Percentiles rank a stretch among this genome's conserved stretches.
Conservation (phyloP, 2,888 invertebrate species). For the Girardia tigrina region DNA sequence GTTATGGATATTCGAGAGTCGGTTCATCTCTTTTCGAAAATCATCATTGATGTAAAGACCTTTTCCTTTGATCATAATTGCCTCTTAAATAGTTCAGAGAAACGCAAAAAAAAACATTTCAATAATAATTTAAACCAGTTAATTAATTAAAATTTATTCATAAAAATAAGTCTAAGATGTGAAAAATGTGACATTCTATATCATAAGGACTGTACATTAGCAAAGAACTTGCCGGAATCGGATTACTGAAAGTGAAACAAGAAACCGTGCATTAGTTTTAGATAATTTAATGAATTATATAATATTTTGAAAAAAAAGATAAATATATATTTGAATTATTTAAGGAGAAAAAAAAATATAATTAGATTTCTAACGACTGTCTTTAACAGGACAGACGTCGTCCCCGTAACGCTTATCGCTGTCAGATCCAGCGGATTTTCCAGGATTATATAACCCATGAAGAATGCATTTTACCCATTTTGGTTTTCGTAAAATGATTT, state of each 20-base stretch:
- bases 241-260: slow-evolving; percentile 18
- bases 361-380: background rate
- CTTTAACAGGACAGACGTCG: background rate
- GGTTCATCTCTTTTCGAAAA: too few relatives aligned
- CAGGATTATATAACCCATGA: too few relatives aligned
- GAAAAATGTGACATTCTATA: slow-evolving; percentile 15
- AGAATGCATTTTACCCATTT: too few relatives aligned
- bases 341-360: background rate
- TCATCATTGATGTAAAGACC: too few relatives aligned
- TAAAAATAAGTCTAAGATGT: background rate
- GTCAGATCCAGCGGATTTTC: background rate
- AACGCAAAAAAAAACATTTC: too few relatives aligned
- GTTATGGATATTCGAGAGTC: too few relatives aligned
- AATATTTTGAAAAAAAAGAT: background rate
- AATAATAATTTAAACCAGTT: too few relatives aligned
- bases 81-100: too few relatives aligned
- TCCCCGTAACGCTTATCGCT: background rate
- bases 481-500: background rate
- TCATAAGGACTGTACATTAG: background rate
- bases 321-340: background rate
- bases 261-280: slow-evolving; percentile 7
- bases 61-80: too few relatives aligned
- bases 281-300: background rate
- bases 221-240: background rate
- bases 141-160: background rate